Percentiles rank a stretch among this genome's conserved stretches.
phyloP scores from a whole-genome alignment of 2,113 vertebrate species.

The Sialia sialis region DNA sequence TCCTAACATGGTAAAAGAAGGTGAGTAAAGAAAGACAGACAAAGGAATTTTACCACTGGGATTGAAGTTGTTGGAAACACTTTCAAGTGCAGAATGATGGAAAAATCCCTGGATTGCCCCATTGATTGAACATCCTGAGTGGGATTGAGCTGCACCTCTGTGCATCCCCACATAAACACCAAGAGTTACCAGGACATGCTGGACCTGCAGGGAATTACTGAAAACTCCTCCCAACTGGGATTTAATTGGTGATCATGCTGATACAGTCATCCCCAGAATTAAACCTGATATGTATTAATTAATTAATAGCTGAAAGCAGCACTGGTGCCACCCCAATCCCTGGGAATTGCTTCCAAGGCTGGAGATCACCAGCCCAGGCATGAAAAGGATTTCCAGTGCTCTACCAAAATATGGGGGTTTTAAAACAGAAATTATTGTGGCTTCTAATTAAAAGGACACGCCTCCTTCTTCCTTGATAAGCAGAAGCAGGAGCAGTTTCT shows the following conservation, averaged over 20 bases:
- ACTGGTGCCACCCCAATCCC: neutral
- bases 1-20: neutral
- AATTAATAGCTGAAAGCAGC: neutral
- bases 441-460: neutral
- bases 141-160: neutral
- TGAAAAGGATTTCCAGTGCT: neutral
- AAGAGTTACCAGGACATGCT: neutral
- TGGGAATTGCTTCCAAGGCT: neutral
- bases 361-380: neutral
- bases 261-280: accelerated
- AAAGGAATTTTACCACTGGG: neutral
- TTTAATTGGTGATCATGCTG: neutral
- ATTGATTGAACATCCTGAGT: neutral
- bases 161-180: neutral
- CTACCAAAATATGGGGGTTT: neutral
- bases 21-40: neutral
- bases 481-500: neutral
- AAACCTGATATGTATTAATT: neutral
- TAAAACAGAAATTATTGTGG: neutral
- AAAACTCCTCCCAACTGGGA: accelerated
- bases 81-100: neutral
- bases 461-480: neutral
- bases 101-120: neutral
- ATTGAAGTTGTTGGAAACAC: neutral
- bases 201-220: neutral